Evolutionary conservation across 2,888 invertebrate genomes (phyloP).

Genomic region (Xestia rhomboidea): DNA sequence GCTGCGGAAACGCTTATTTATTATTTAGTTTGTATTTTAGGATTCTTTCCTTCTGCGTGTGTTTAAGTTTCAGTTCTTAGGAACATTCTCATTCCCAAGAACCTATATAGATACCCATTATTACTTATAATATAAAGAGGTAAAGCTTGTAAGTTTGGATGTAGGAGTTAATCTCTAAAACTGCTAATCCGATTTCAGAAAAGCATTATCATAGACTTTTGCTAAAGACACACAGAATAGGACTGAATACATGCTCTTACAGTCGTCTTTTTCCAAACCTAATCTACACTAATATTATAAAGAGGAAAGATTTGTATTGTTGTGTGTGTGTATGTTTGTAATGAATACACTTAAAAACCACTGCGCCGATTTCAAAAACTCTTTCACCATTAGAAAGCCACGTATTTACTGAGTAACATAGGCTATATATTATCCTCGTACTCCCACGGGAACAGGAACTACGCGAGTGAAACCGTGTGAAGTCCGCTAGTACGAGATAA

Average conservation of each 20-base stretch:
- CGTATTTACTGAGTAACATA: too few relatives aligned
- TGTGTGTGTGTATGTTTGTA: too few relatives aligned
- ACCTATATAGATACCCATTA: too few relatives aligned
- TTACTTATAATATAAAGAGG: too few relatives aligned
- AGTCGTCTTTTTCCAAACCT: not conserved
- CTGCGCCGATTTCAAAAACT: too few relatives aligned
- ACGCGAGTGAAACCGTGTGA: too few relatives aligned
- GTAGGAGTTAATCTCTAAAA: not conserved
- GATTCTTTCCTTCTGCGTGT: not conserved
- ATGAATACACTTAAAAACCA: too few relatives aligned
- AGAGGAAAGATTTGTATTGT: too few relatives aligned
- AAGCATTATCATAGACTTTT: not conserved
- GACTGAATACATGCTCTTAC: not conserved
- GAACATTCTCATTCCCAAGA: not conserved
- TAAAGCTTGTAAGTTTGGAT: not conserved
- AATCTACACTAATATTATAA: too few relatives aligned
- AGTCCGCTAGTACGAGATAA: not conserved
- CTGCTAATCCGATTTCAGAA: not conserved
- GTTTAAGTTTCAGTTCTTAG: not conserved
- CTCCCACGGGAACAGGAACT: too few relatives aligned
- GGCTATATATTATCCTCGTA: too few relatives aligned
- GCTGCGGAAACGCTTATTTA: not conserved
- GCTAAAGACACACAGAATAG: not conserved
- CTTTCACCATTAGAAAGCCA: too few relatives aligned
- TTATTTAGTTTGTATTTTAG: slow-evolving; percentile 7